These are phyloP conservation scores for Gallinago solitaria DNA, from an alignment of 2,797 vertebrate genomes.

Conservation along the genomic window DNA sequence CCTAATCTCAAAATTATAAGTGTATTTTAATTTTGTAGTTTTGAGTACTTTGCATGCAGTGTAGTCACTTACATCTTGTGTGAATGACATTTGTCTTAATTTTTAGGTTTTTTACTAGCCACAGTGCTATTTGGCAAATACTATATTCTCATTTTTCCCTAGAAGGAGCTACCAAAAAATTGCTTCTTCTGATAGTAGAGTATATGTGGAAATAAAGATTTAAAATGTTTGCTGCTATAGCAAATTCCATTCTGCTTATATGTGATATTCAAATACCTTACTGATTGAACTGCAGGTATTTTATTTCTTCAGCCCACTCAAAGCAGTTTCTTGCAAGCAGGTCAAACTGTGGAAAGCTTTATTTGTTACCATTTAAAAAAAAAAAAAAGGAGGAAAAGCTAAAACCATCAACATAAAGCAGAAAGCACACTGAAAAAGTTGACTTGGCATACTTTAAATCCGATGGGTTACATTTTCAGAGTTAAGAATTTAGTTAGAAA, in stretches of 20 bases:
- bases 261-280: background rate
- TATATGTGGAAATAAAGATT: background rate
- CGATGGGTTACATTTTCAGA: background rate
- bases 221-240: background rate
- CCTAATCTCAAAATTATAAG: background rate
- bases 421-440: background rate
- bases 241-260: background rate
- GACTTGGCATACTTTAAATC: background rate
- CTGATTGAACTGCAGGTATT: background rate
- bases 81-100: background rate
- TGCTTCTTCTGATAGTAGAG: background rate
- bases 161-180: background rate
- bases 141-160: background rate
- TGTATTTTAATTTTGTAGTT: background rate
- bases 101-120: background rate
- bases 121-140: rapidly evolving
- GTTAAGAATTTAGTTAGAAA: background rate
- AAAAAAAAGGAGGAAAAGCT: rapidly evolving
- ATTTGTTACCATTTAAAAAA: background rate
- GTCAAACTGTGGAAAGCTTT: background rate
- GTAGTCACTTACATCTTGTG: background rate
- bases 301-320: background rate
- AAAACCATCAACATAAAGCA: background rate
- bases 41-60: background rate
- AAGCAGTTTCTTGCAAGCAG: background rate